These are phyloP conservation scores for Leucosticte australis DNA, from an alignment of 2,113 vertebrate genomes.

Conservation along the genomic window DNA sequence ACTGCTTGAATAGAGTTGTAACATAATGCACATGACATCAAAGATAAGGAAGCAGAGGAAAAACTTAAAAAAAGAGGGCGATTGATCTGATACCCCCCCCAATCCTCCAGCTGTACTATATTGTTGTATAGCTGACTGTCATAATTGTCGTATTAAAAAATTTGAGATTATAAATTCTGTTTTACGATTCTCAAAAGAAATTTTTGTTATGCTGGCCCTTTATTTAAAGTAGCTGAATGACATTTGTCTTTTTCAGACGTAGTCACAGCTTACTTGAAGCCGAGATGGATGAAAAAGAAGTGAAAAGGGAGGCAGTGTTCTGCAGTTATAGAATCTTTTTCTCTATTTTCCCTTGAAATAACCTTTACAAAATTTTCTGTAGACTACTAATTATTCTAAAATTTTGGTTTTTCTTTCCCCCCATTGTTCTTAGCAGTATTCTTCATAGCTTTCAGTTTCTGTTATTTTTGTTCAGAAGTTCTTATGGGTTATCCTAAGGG, in stretches of 20 bases:
- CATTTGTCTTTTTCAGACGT: neutral
- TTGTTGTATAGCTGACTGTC: neutral
- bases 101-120: neutral
- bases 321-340: neutral
- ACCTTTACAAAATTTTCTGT: neutral
- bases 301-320: neutral
- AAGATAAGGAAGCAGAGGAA: neutral
- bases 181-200: neutral
- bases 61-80: neutral
- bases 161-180: neutral
- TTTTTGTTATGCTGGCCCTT: neutral
- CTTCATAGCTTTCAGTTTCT: neutral
- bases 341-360: neutral
- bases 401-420: neutral
- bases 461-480: neutral
- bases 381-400: neutral
- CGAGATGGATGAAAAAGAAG: neutral
- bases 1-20: neutral
- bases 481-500: neutral
- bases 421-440: neutral
- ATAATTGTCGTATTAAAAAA: neutral
- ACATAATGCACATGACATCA: neutral
- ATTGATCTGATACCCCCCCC: rapidly evolving
- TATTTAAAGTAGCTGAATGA: neutral
- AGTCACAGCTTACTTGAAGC: neutral